Conservation (phyloP, 2,888 invertebrate genomes). For the Antitype chi region DNA sequence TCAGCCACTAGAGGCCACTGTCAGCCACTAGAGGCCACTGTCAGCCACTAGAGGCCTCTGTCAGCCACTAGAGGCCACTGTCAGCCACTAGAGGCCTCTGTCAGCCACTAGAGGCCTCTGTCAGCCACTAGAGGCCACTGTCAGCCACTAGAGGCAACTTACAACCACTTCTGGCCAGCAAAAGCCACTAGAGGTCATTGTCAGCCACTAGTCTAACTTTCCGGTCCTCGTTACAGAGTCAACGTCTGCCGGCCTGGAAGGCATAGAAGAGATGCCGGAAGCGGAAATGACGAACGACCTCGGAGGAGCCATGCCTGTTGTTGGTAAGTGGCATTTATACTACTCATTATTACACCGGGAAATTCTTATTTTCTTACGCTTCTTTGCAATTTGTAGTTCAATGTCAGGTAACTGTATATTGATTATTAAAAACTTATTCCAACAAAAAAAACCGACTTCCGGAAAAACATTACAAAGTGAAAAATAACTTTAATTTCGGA, state of each 20-base stretch:
- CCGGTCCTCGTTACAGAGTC: constrained; percentile 66
- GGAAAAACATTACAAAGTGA: no score
- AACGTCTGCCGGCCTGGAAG: constrained; percentile 87
- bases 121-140: neutral
- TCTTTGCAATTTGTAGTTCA: no score
- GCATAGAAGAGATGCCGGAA: constrained; percentile 93
- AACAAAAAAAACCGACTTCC: no score
- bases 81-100: neutral
- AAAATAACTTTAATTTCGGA: no score
- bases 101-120: neutral
- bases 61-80: no score
- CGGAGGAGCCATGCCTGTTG: constrained; percentile 79
- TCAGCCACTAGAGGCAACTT: neutral
- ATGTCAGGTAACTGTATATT: no score
- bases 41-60: no score
- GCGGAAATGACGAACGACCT: constrained; percentile 83
- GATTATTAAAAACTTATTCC: no score
- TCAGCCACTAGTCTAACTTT: neutral
- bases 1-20: no score
- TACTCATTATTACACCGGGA: no score
- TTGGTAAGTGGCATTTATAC: constrained; percentile 17
- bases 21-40: no score
- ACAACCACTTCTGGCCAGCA: neutral
- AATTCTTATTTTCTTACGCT: no score
- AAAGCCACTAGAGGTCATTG: neutral